phyloP scores from a whole-genome alignment of 2,888 invertebrate species.

The Anodontia alba region DNA sequence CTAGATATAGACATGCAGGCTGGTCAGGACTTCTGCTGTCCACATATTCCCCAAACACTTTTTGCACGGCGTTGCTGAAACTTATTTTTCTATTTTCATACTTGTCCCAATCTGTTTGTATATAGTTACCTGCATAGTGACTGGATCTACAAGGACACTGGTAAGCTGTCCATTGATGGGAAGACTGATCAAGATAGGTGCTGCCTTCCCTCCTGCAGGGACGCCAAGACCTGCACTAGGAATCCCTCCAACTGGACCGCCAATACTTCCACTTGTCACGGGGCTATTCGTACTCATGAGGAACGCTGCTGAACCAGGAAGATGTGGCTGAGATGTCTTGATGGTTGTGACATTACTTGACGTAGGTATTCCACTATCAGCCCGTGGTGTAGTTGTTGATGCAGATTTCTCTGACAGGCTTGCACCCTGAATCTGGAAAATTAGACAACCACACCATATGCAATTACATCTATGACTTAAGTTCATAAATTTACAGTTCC shows the following conservation, averaged over 20 bases:
- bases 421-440: neutral
- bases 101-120: no score
- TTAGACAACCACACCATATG: no score
- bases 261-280: neutral
- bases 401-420: neutral
- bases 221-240: constrained; percentile 26
- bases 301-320: neutral
- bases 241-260: neutral
- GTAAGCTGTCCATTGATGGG: constrained; percentile 75
- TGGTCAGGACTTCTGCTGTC: no score
- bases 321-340: constrained; percentile 2
- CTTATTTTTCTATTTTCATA: no score
- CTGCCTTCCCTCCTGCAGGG: constrained; percentile 54
- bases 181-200: constrained; percentile 79
- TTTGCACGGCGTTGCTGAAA: no score
- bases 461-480: no score
- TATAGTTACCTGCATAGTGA: constrained; percentile 73
- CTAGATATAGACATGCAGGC: no score
- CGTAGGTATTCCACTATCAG: neutral
- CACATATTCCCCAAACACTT: no score
- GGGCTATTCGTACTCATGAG: neutral
- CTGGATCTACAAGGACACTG: constrained; percentile 76
- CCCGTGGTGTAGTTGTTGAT: neutral
- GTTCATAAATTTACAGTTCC: no score
- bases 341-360: neutral